Conservation (phyloP, 2,888 invertebrate genomes). For the Drosophila austrosaltans region DNA sequence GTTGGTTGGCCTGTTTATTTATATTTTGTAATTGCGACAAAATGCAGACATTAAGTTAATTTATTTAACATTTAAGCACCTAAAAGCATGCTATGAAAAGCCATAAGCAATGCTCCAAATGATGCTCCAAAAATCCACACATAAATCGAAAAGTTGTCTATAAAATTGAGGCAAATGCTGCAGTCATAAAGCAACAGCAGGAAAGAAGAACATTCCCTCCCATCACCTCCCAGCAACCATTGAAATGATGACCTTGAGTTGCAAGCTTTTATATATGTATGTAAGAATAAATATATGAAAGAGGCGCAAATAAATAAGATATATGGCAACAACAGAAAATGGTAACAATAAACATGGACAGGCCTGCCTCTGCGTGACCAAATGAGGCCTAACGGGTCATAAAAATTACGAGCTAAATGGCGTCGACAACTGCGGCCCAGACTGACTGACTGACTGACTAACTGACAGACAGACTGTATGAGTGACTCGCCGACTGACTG, state of each 20-base stretch:
- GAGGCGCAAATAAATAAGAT: conserved; percentile 28
- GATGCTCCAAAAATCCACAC: conserved; percentile 18
- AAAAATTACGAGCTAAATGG: conserved; percentile 64
- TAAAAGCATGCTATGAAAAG: conserved; percentile 48
- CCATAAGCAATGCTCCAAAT: conserved; percentile 47
- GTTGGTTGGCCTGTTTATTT: conserved; percentile 15
- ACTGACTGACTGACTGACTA: conserved; percentile 19
- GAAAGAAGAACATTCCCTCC: not conserved
- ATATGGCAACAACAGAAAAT: conserved; percentile 19
- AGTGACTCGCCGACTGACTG: conserved; percentile 15
- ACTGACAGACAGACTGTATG: not conserved
- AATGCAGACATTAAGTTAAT: conserved; percentile 60
- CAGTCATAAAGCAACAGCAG: conserved; percentile 49
- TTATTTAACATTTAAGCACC: conserved; percentile 49
- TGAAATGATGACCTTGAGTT: conserved; percentile 47
- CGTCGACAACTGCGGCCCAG: conserved; percentile 52
- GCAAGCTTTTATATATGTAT: conserved; percentile 39
- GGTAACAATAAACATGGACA: conserved; percentile 21
- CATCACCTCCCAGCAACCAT: not conserved
- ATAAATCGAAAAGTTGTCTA: conserved; percentile 43
- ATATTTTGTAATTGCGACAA: conserved; percentile 49
- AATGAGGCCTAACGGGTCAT: conserved; percentile 64
- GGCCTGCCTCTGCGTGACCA: conserved; percentile 51
- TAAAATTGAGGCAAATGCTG: conserved; percentile 48
- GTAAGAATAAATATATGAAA: conserved; percentile 24